These are phyloP conservation scores for Caenorhabditis wallacei DNA, from an alignment of 2,888 invertebrate genomes.

Conservation along the genomic window DNA sequence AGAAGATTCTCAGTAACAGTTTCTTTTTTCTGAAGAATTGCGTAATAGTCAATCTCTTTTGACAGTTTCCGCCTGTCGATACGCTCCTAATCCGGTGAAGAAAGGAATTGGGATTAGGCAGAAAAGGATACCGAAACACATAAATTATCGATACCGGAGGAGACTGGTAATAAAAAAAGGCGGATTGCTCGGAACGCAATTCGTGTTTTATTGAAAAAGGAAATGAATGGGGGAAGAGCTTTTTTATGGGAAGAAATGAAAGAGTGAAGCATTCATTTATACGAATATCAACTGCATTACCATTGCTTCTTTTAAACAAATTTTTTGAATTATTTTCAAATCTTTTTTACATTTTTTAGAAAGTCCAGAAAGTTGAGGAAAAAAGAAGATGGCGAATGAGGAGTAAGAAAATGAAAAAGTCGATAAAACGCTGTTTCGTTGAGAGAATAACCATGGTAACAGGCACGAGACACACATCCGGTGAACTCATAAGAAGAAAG, in stretches of 20 bases:
- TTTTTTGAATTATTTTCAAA: neutral
- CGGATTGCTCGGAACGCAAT: conserved; percentile 7
- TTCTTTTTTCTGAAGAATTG: conserved; percentile 1
- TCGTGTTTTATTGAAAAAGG: neutral
- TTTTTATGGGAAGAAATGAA: neutral
- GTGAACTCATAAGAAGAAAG: neutral
- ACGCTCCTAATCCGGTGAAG: conserved; percentile 16
- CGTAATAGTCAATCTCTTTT: conserved; percentile 8
- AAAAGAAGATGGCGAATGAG: neutral
- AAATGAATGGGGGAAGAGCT: neutral
- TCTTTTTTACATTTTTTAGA: neutral
- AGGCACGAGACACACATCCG: conserved; percentile 1
- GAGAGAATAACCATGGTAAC: conserved; percentile 12
- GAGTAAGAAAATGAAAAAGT: conserved; percentile 2
- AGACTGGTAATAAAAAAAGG: conserved; percentile 31
- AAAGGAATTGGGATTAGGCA: neutral
- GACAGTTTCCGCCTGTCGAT: conserved; percentile 32
- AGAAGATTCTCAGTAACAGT: neutral
- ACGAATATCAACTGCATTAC: too few species aligned
- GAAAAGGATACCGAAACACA: conserved; percentile 40
- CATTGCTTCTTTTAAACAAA: too few species aligned
- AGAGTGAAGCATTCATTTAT: too few species aligned
- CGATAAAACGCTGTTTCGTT: conserved; percentile 9
- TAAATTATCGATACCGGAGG: conserved; percentile 30
- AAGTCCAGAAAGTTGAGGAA: neutral